These are phyloP conservation scores for Sesamia nonagrioides DNA, from an alignment of 1,140 invertebrate genomes.

Conservation along the genomic window DNA sequence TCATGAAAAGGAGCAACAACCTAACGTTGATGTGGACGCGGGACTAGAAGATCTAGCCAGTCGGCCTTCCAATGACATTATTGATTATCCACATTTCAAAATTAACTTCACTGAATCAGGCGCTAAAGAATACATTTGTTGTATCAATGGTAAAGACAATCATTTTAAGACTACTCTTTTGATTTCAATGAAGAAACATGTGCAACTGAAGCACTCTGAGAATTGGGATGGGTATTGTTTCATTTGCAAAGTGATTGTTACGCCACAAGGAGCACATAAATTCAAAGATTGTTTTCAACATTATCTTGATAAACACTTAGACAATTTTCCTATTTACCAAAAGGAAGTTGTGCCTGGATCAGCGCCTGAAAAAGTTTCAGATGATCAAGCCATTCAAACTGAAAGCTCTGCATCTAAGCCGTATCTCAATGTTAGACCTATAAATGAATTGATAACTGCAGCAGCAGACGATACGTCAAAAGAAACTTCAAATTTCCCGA, in stretches of 20 bases:
- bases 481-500: slow-evolving; percentile 60
- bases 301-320: slow-evolving; percentile 77
- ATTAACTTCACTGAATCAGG: slow-evolving; percentile 65
- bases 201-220: slow-evolving; percentile 76
- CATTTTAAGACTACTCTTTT: slow-evolving; percentile 77
- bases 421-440: slow-evolving; percentile 74
- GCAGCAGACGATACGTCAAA: slow-evolving; percentile 28
- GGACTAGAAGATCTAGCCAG: not conserved
- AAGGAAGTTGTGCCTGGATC: slow-evolving; percentile 30
- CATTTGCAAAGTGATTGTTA: slow-evolving; percentile 82
- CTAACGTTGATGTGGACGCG: too few species aligned
- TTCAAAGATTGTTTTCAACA: slow-evolving; percentile 81
- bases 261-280: slow-evolving; percentile 69
- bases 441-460: slow-evolving; percentile 69
- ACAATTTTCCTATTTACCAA: slow-evolving; percentile 73
- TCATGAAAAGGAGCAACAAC: not conserved
- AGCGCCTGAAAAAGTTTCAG: slow-evolving; percentile 13
- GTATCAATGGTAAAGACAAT: slow-evolving; percentile 72
- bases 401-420: slow-evolving; percentile 35
- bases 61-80: slow-evolving; percentile 61
- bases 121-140: slow-evolving; percentile 79
- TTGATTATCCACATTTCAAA: slow-evolving; percentile 80
- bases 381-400: not conserved
- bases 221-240: slow-evolving; percentile 83
- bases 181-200: slow-evolving; percentile 82